phyloP scores from a whole-genome alignment of 2,113 vertebrate genomes.

The Conger conger region DNA sequence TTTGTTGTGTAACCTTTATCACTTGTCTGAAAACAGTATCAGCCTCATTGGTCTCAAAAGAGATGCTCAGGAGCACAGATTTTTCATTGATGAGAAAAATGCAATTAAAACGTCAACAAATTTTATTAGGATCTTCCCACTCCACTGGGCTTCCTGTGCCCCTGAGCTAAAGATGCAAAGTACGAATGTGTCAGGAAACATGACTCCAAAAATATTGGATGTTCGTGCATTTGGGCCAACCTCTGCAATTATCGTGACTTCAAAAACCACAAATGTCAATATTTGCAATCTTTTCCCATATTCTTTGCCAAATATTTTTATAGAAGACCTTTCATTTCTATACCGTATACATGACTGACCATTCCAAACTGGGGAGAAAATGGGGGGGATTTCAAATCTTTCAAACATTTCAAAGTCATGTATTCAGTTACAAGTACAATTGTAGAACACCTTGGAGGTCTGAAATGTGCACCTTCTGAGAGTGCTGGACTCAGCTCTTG shows the following conservation, averaged over 20 bases:
- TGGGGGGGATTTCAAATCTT: no score
- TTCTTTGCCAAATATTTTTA: not conserved
- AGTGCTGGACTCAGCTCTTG: not conserved
- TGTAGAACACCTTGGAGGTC: not conserved
- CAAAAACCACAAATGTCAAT: not conserved
- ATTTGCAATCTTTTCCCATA: not conserved
- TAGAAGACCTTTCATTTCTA: not conserved
- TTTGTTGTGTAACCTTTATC: conserved; percentile 55
- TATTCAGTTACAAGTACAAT: no score
- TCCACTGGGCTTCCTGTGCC: conserved; percentile 59
- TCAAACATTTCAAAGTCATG: no score
- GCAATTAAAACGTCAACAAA: conserved; percentile 74
- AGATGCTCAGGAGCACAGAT: conserved; percentile 64
- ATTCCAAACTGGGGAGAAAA: no score
- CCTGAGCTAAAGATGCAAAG: conserved; percentile 49
- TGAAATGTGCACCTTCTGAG: not conserved
- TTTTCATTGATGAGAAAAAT: conserved; percentile 74
- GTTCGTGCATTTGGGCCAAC: conserved; percentile 38
- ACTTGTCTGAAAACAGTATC: conserved; percentile 69
- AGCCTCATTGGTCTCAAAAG: conserved; percentile 69
- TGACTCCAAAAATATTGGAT: conserved; percentile 47
- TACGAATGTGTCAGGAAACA: conserved; percentile 54
- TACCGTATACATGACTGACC: not conserved
- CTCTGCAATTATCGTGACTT: conserved; percentile 46
- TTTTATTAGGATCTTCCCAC: conserved; percentile 69